Evolutionary conservation across 64 coral and sea anemone genomes (phyloP).

Genomic region (Stylophora pistillata): DNA sequence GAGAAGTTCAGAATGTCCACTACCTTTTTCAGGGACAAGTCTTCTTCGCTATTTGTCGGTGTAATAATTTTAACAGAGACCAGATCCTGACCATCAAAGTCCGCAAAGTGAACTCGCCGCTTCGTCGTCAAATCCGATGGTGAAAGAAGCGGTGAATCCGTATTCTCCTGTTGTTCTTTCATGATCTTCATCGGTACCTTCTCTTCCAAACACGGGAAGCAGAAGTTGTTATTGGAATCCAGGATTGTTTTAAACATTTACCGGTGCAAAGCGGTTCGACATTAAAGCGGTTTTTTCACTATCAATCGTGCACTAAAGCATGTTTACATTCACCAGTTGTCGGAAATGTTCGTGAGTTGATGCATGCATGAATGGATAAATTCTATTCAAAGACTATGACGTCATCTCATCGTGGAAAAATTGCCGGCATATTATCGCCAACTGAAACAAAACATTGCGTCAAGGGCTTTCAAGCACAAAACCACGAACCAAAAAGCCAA

Average conservation of each 20-base stretch:
- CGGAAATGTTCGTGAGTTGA: not conserved
- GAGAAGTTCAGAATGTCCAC: slow-evolving; percentile 24
- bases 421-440: not conserved
- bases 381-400: not conserved
- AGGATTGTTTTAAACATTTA: not conserved
- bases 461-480: not conserved
- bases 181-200: slow-evolving; percentile 13
- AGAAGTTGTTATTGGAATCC: slow-evolving; percentile 1
- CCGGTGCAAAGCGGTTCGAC: not conserved
- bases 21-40: slow-evolving; percentile 31
- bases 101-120: slow-evolving; percentile 86
- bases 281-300: not conserved
- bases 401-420: not conserved
- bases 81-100: slow-evolving; percentile 73
- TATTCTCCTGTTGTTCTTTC: slow-evolving; percentile 28
- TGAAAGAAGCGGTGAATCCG: slow-evolving; percentile 11
- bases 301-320: not conserved
- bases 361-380: not conserved
- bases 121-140: slow-evolving; percentile 37
- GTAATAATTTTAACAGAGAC: slow-evolving; percentile 89
- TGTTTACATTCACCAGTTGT: not conserved
- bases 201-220: not conserved
- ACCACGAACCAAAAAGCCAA: not conserved
- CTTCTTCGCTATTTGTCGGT: slow-evolving; percentile 82
- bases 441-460: not conserved